Percentiles rank a stretch among this genome's conserved stretches.
Evolutionary conservation across 92 coral and sea anemone genomes (phyloP).

Genomic region (Palythoa grandiflora): DNA sequence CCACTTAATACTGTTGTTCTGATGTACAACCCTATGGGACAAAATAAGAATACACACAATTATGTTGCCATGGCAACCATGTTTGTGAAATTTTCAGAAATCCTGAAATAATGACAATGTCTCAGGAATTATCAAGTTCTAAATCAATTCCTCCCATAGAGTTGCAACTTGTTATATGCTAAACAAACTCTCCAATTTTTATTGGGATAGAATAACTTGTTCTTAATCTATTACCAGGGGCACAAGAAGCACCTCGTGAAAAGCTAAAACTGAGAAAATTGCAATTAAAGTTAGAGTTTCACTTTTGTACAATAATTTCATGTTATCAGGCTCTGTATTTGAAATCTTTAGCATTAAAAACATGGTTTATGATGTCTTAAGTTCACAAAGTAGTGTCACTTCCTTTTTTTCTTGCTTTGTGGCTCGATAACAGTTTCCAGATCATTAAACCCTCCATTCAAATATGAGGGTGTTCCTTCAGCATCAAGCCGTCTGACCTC

Average conservation of each 20-base stretch:
- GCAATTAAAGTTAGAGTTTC: slow-evolving; percentile 12
- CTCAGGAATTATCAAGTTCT: neutral
- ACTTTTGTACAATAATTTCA: neutral
- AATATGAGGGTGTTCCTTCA: neutral
- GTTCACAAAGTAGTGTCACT: neutral
- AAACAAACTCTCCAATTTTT: slow-evolving; percentile 8
- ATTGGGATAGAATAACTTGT: neutral
- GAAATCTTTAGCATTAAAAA: slow-evolving; percentile 7
- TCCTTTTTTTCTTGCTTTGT: slow-evolving; percentile 16
- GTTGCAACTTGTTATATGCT: slow-evolving; percentile 6
- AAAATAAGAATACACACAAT: neutral
- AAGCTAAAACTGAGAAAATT: neutral
- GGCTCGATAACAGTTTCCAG: slow-evolving; percentile 5
- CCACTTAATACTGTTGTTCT: neutral
- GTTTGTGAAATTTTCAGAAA: neutral
- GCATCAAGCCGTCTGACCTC: slow-evolving; percentile 13
- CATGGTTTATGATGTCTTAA: neutral
- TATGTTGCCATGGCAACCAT: neutral
- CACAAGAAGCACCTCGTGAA: no score
- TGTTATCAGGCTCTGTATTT: neutral
- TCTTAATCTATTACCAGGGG: neutral
- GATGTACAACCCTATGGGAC: slow-evolving; percentile 7
- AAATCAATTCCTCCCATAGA: slow-evolving; percentile 9
- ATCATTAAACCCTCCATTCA: slow-evolving; percentile 5
- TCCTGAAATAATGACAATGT: neutral